Percentiles rank a stretch among this genome's conserved stretches.
Evolutionary conservation across 2,797 vertebrate species (phyloP).

Genomic region (Semotilus atromaculatus): DNA sequence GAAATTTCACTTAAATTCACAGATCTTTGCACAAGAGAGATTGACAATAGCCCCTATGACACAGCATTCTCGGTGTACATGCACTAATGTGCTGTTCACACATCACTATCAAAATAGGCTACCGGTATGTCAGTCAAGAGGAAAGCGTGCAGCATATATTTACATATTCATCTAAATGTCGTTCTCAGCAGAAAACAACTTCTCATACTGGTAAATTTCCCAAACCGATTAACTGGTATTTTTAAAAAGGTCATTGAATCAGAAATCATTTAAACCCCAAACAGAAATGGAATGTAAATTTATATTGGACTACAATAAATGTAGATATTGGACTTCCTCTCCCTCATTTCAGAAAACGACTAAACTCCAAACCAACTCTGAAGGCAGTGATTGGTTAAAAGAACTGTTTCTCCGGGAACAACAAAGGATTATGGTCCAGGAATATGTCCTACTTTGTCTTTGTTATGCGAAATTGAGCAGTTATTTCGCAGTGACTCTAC

Average conservation of each 20-base stretch:
- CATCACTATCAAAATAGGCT: background rate
- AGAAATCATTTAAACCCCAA: background rate
- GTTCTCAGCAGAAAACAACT: background rate
- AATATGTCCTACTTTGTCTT: slow-evolving; percentile 15
- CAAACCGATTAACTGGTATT: background rate
- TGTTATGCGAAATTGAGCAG: background rate
- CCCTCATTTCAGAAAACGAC: background rate
- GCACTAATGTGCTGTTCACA: background rate
- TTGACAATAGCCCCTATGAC: background rate
- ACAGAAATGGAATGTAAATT: background rate
- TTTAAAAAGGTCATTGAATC: background rate
- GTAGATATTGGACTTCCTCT: background rate
- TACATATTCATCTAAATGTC: no score
- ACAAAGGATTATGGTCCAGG: slow-evolving; percentile 14
- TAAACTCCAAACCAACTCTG: background rate
- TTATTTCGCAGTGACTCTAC: background rate
- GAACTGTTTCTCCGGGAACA: background rate
- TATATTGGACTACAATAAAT: background rate
- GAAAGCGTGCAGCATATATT: no score
- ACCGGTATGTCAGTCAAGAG: background rate
- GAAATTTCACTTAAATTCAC: background rate
- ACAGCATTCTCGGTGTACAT: background rate
- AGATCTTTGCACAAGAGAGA: background rate
- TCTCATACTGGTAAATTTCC: background rate
- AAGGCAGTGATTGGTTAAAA: background rate